Percentiles rank a stretch among this genome's conserved stretches.
phyloP scores from a whole-genome alignment of 1,140 invertebrate genomes.

The Apis mellifera region DNA sequence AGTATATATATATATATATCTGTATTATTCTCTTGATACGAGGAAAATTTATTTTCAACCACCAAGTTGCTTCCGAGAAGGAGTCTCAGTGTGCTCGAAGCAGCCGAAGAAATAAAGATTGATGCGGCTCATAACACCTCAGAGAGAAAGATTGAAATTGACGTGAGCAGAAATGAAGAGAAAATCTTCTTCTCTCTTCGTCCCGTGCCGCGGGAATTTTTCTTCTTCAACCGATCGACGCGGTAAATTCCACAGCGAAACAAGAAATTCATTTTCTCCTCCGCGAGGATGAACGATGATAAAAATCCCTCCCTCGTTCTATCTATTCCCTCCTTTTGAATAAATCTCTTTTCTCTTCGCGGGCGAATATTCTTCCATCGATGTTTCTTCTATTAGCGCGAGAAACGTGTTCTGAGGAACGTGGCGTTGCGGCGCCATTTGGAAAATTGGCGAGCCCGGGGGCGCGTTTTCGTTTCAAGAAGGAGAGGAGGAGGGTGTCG shows the following conservation, averaged over 20 bases:
- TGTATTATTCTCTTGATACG: not conserved
- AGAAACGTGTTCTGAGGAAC: not conserved
- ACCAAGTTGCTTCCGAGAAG: too few relatives aligned
- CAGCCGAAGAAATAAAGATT: not conserved
- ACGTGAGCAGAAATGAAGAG: not conserved
- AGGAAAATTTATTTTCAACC: not conserved
- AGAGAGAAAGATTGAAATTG: not conserved
- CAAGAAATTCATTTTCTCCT: not conserved
- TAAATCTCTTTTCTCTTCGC: too few relatives aligned
- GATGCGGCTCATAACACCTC: not conserved
- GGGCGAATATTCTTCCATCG: not conserved
- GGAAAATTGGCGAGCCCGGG: conserved; percentile 31
- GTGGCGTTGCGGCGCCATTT: conserved; percentile 4
- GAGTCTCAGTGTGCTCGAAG: too few relatives aligned
- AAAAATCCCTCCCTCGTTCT: not conserved
- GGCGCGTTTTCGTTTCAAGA: not conserved
- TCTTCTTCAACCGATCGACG: not conserved
- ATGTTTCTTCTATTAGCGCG: not conserved
- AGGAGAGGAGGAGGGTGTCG: not conserved
- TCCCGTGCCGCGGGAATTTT: not conserved
- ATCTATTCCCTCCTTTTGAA: too few relatives aligned
- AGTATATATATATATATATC: too few relatives aligned
- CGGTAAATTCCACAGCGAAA: not conserved
- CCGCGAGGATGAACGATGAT: not conserved
- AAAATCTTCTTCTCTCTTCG: not conserved